Evolutionary conservation across 2,113 vertebrate genomes (phyloP).

Genomic region (Falco punctatus): DNA sequence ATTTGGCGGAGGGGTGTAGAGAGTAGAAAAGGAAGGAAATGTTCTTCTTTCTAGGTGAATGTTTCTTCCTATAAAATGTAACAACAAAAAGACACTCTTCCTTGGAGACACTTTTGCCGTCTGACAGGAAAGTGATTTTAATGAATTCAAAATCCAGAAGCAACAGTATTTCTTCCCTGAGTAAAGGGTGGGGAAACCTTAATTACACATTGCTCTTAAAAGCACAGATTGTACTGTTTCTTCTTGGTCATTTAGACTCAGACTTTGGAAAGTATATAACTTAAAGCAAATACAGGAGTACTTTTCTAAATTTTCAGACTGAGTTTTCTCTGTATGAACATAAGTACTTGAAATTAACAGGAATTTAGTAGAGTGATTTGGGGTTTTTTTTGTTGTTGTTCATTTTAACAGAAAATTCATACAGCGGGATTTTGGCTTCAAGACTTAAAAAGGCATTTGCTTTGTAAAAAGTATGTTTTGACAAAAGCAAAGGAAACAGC

Average conservation of each 20-base stretch:
- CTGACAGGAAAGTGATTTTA: constrained; percentile 30
- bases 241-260: background rate
- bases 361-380: background rate
- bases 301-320: background rate
- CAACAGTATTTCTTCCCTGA: constrained; percentile 9
- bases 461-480: background rate
- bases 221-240: constrained; percentile 6
- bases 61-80: background rate
- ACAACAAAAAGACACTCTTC: background rate
- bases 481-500: background rate
- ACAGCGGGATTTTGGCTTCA: background rate
- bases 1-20: background rate
- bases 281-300: background rate
- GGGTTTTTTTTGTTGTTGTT: background rate
- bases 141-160: constrained; percentile 16
- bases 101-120: background rate
- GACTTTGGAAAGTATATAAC: background rate
- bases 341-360: background rate
- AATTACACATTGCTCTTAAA: constrained; percentile 14
- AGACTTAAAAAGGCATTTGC: background rate
- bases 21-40: background rate
- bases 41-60: background rate
- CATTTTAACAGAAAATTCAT: background rate
- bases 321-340: background rate
- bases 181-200: background rate